Evolutionary conservation across 2,888 invertebrate genomes (phyloP).

Genomic region (Xylophagus ater): DNA sequence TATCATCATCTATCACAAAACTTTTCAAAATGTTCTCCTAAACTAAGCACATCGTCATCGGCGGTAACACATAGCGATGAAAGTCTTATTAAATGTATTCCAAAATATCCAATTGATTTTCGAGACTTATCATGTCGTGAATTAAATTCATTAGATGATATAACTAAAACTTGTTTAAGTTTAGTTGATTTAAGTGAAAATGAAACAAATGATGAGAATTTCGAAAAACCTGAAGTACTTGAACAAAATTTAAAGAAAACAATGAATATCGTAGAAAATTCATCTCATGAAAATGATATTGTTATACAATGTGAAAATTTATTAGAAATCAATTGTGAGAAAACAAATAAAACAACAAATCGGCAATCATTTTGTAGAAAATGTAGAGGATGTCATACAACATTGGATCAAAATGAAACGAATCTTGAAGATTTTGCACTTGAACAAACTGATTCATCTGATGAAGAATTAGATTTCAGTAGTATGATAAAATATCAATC

Average conservation of each 20-base stretch:
- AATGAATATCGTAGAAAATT: neutral
- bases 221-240: constrained; percentile 1
- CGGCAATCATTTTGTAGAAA: constrained; percentile 1
- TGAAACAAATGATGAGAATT: neutral
- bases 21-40: no score
- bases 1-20: no score
- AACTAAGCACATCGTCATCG: no score
- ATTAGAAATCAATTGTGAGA: no score
- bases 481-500: neutral
- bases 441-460: neutral
- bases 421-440: constrained; percentile 1
- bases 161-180: constrained; percentile 7
- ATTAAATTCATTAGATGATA: no score
- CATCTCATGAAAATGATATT: neutral
- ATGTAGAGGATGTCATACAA: constrained; percentile 7
- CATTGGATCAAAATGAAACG: constrained; percentile 1
- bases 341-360: neutral
- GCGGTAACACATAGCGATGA: no score
- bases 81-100: no score
- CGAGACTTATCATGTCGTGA: no score
- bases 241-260: constrained; percentile 1
- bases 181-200: neutral
- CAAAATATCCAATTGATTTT: no score
- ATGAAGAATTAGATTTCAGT: constrained; percentile 3
- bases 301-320: no score